phyloP scores from a whole-genome alignment of 2,797 vertebrate species.

The Bradypus variegatus region DNA sequence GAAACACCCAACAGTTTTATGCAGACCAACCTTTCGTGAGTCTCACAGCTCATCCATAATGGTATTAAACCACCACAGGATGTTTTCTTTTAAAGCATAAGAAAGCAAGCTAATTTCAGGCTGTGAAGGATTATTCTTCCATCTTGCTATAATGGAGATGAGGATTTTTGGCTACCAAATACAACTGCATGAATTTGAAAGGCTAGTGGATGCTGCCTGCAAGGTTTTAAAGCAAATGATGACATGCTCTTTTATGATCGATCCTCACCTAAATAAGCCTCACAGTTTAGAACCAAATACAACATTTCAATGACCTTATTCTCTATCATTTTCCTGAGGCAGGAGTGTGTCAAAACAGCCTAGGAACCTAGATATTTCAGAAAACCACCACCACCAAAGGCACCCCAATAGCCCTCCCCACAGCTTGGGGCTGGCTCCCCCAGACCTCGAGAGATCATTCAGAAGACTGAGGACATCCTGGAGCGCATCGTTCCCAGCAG shows the following conservation, averaged over 20 bases:
- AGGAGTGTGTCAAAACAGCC: not conserved
- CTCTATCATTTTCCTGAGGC: not conserved
- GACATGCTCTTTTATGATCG: not conserved
- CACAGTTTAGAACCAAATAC: not conserved
- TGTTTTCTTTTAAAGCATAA: not conserved
- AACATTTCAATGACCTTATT: not conserved
- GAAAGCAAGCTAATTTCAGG: not conserved
- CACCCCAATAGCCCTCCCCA: not conserved
- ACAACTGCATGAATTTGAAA: not conserved
- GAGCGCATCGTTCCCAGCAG: constrained; percentile 95
- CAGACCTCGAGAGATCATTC: constrained; percentile 94
- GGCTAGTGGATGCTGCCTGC: not conserved
- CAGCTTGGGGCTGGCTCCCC: not conserved
- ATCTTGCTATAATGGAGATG: not conserved
- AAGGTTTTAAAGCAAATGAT: not conserved
- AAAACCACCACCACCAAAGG: not conserved
- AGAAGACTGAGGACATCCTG: constrained; percentile 98
- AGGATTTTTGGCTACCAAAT: not conserved
- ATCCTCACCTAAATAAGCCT: not conserved
- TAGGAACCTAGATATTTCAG: not conserved
- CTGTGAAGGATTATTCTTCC: not conserved
- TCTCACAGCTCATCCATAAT: not conserved
- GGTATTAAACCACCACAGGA: not conserved
- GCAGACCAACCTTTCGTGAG: not conserved
- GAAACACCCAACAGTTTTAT: not conserved